phyloP scores from a whole-genome alignment of 1,140 invertebrate species.

The Aphis gossypii region DNA sequence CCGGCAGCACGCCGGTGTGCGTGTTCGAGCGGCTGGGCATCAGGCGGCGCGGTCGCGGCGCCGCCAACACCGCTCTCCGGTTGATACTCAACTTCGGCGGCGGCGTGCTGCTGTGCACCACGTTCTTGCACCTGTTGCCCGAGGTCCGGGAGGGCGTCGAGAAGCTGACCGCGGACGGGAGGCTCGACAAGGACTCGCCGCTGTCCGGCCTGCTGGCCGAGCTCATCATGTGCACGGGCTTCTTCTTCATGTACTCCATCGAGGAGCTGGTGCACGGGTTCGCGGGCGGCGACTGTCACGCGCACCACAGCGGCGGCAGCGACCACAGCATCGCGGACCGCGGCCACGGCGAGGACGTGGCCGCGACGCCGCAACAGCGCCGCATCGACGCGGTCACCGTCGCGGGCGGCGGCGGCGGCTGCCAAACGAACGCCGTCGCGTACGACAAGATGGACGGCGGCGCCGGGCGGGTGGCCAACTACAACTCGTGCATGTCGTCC shows the following conservation, averaged over 20 bases:
- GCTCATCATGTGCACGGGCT: conserved; percentile 68
- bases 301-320: background rate
- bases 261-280: conserved; percentile 64
- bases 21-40: conserved; percentile 32
- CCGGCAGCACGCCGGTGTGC: conserved; percentile 38
- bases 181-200: background rate
- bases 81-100: conserved; percentile 83
- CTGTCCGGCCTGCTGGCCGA: conserved; percentile 64
- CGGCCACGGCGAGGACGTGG: background rate
- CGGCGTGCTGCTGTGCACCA: conserved; percentile 88
- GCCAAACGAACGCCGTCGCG: background rate
- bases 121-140: conserved; percentile 87
- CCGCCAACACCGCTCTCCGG: conserved; percentile 56
- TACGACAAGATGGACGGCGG: background rate
- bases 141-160: conserved; percentile 75
- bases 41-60: background rate
- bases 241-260: conserved; percentile 69
- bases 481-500: conserved; percentile 45
- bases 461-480: conserved; percentile 44
- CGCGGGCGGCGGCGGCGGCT: background rate
- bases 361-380: background rate
- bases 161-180: conserved; percentile 23
- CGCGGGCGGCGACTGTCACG: background rate
- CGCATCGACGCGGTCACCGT: too few species aligned
- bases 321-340: too few species aligned